phyloP scores from a whole-genome alignment of 1,140 invertebrate genomes.

The Temnothorax nylanderi region DNA sequence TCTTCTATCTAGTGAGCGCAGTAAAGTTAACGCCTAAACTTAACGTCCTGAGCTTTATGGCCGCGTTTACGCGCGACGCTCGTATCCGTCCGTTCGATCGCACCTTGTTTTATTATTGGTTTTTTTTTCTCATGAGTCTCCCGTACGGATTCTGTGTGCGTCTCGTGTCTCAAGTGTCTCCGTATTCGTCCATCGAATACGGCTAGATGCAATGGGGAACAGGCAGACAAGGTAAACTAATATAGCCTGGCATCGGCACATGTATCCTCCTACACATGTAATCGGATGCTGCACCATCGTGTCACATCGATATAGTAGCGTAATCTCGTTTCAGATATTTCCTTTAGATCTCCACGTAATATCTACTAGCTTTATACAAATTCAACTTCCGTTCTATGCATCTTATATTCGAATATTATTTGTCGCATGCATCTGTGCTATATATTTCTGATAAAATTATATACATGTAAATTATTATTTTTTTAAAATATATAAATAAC shows the following conservation, averaged over 20 bases:
- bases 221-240: background rate
- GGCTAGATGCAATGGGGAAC: conserved; percentile 9
- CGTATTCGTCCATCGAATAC: background rate
- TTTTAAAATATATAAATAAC: background rate
- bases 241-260: background rate
- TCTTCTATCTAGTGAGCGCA: conserved; percentile 14
- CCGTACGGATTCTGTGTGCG: conserved; percentile 14
- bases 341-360: background rate
- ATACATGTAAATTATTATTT: background rate
- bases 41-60: conserved; percentile 16
- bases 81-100: conserved; percentile 7
- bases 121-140: background rate
- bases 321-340: conserved; percentile 19
- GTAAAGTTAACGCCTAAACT: conserved; percentile 50
- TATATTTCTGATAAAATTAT: background rate
- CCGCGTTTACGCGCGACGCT: conserved; percentile 37
- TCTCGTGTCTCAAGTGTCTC: conserved; percentile 1
- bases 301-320: background rate
- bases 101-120: background rate
- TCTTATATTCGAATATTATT: background rate
- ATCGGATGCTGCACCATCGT: background rate
- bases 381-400: background rate
- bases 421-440: background rate
- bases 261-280: background rate
- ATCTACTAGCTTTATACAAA: background rate